phyloP scores from a whole-genome alignment of 35 echinoderm and acorn worm species.

The Patiria miniata region DNA sequence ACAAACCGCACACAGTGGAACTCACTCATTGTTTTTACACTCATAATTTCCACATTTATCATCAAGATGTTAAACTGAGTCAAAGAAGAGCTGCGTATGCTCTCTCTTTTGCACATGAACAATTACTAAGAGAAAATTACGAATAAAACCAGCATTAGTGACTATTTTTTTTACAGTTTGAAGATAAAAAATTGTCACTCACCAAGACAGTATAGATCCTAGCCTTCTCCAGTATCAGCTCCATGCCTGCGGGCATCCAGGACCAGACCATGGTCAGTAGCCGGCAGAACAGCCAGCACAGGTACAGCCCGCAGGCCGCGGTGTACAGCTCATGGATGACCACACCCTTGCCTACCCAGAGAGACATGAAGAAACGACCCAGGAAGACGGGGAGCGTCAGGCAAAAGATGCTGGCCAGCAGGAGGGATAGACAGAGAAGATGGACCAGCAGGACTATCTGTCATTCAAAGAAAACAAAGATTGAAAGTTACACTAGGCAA shows the following conservation, averaged over 20 bases:
- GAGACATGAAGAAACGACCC: slow-evolving; percentile 77
- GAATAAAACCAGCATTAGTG: no score
- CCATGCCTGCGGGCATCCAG: slow-evolving; percentile 84
- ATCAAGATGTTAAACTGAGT: no score
- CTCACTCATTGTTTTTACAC: no score
- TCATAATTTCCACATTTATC: no score
- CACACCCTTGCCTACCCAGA: slow-evolving; percentile 72
- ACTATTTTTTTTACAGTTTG: no score
- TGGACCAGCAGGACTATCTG: slow-evolving; percentile 83
- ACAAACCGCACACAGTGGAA: no score
- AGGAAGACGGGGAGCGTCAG: slow-evolving; percentile 85
- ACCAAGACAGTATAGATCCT: slow-evolving; percentile 86
- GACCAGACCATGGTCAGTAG: slow-evolving; percentile 59
- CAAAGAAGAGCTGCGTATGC: no score
- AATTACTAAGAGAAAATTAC: no score
- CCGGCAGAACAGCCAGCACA: slow-evolving; percentile 85
- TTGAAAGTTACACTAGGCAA: neutral
- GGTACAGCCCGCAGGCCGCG: slow-evolving; percentile 90
- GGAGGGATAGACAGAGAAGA: slow-evolving; percentile 71
- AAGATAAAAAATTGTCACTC: slow-evolving; percentile 17
- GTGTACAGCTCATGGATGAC: slow-evolving; percentile 96
- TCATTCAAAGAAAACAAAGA: neutral
- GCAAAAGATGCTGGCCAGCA: slow-evolving; percentile 84
- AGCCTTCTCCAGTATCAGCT: slow-evolving; percentile 64
- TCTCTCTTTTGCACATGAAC: no score